Conservation (phyloP, 2,113 vertebrate species). For the Scalopus aquaticus region DNA sequence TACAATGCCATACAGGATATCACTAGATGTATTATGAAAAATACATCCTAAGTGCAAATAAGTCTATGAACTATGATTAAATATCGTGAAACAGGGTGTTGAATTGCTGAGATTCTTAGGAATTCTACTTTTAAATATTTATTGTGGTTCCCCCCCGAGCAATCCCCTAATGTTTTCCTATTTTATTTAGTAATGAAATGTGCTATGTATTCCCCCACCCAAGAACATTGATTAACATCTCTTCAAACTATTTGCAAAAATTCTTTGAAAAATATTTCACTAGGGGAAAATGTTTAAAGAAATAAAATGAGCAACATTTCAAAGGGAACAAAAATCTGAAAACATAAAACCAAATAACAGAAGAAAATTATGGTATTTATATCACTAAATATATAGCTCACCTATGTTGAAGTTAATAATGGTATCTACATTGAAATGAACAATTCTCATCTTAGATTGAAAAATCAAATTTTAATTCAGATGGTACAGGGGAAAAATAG, state of each 20-base stretch:
- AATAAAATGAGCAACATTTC: not conserved
- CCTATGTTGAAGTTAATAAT: not conserved
- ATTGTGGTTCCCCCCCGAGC: not conserved
- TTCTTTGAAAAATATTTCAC: not conserved
- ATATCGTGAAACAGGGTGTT: not conserved
- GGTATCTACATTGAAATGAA: not conserved
- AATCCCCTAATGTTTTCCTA: not conserved
- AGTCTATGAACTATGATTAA: not conserved
- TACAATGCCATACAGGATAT: not conserved
- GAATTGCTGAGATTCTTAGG: not conserved
- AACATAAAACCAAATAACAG: not conserved
- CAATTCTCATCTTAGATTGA: not conserved
- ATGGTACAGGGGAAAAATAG: not conserved
- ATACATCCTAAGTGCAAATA: not conserved
- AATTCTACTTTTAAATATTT: not conserved
- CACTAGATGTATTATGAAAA: not conserved
- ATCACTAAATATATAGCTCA: not conserved
- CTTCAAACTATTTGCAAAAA: not conserved
- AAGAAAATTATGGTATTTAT: not conserved
- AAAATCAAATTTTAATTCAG: conserved; percentile 3
- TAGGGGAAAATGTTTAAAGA: not conserved
- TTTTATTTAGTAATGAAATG: not conserved
- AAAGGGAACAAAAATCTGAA: not conserved
- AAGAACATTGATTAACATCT: not conserved
- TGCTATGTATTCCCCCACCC: not conserved